Evolutionary conservation across 2,888 invertebrate species (phyloP), one percentile per base, ranked within the genome.

Genomic region (Portevinia maculata): DNA sequence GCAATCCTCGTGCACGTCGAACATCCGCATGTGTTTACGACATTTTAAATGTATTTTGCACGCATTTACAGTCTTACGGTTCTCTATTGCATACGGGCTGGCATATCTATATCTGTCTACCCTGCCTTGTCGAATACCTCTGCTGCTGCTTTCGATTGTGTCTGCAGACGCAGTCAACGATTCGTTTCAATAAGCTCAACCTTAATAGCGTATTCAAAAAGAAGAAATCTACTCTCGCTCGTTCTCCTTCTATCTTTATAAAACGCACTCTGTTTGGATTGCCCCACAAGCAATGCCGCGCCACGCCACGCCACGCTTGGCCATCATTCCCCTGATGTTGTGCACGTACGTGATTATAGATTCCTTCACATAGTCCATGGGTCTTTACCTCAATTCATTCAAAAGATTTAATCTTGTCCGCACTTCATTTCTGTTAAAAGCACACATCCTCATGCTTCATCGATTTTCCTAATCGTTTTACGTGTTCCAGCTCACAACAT

Each of bases 351-450:
- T 67, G 83, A 73, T 83, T 83, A 83, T 78, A 83, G 83, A 71
- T 83, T 83, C 78, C 83, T 73, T 50, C 71, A 70, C 81, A 83
- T 71, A 70, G 76, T 73, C 83, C 83, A 67, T 83, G 83, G 71
- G 78, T 78, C 78, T 83, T 83, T 83, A 83, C 83, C 83, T 83
- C 83, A 78, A 83, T 83, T 83, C 83, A 83, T 83, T 83, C 83
- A 83, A 83, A 83, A 85, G 79, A 85, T 86, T 86, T 87, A 87
- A 87, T 85, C 86, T 85, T 87, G 87, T 87, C 87, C 86, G 84
- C 87, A 87, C 87, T 85, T 87, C 86, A 87, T 86, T 86, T 86
- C 85, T 69, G 84, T 71, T 78, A 85, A 84, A 83, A 84, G 84
- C 83, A 84, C 84, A 83, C 81, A 84, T 75, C 74, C 75, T 79